These are phyloP conservation scores for Lydus trimaculatus DNA, from an alignment of 2,888 invertebrate genomes.

Conservation along the genomic window DNA sequence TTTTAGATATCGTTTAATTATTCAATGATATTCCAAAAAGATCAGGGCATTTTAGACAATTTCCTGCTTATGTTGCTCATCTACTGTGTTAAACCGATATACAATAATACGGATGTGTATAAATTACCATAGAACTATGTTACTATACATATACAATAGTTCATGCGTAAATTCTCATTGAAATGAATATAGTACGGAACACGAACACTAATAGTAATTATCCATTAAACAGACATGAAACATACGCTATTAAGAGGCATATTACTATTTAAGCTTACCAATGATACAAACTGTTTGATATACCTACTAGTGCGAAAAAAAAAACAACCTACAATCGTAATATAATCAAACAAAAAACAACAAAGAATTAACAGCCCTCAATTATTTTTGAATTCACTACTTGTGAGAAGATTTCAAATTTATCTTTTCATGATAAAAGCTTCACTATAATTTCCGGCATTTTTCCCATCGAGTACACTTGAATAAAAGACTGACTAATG, in stretches of 20 bases:
- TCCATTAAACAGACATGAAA: slow-evolving; percentile 3
- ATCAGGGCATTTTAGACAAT: background rate
- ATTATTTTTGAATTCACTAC: background rate
- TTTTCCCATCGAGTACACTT: slow-evolving; percentile 3
- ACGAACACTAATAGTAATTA: background rate
- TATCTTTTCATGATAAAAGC: background rate
- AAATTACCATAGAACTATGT: background rate
- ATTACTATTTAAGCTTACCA: background rate
- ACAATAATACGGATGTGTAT: slow-evolving; percentile 2
- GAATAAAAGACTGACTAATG: background rate
- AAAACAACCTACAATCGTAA: too few species aligned
- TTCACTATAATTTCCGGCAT: background rate
- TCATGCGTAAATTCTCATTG: background rate
- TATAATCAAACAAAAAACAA: background rate
- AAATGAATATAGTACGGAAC: background rate
- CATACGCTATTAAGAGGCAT: background rate
- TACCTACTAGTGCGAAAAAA: too few species aligned
- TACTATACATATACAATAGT: background rate
- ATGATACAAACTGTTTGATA: background rate
- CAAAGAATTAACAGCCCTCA: background rate
- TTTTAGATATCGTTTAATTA: background rate
- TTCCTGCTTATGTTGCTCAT: background rate
- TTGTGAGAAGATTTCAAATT: background rate
- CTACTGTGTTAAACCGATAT: background rate
- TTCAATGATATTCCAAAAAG: background rate